Conservation (phyloP, 2,888 invertebrate genomes). For the Tinea pellionella region DNA sequence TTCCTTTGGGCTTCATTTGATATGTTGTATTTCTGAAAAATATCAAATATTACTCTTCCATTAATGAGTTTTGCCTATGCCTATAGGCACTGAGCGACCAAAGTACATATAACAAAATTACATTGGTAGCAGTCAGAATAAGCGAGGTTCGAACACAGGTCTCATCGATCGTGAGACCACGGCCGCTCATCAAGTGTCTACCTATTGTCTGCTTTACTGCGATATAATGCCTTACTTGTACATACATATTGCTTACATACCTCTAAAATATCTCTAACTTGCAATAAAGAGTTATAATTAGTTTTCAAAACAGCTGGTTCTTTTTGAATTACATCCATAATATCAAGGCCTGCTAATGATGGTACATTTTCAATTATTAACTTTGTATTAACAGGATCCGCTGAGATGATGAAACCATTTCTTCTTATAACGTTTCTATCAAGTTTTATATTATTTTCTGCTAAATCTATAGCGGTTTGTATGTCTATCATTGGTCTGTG, state of each 20-base stretch:
- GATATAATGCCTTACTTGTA: no score
- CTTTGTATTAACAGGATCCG: constrained; percentile 69
- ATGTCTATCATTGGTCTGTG: constrained; percentile 59
- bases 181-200: no score
- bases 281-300: constrained; percentile 61
- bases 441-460: constrained; percentile 68
- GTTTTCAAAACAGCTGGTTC: constrained; percentile 75
- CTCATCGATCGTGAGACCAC: no score
- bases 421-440: constrained; percentile 59
- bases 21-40: constrained; percentile 64
- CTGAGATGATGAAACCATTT: constrained; percentile 71
- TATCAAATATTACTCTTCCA: no score
- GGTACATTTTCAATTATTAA: constrained; percentile 66
- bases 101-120: no score
- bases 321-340: constrained; percentile 59
- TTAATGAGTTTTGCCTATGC: no score
- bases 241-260: constrained; percentile 22
- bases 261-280: constrained; percentile 67
- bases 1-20: constrained; percentile 58
- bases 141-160: no score
- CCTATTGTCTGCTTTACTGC: no score
- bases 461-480: constrained; percentile 63
- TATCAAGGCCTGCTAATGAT: constrained; percentile 63
- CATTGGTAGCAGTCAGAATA: no score
- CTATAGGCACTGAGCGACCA: no score